phyloP scores from a whole-genome alignment of 2,113 vertebrate genomes.

The Martes martes region DNA sequence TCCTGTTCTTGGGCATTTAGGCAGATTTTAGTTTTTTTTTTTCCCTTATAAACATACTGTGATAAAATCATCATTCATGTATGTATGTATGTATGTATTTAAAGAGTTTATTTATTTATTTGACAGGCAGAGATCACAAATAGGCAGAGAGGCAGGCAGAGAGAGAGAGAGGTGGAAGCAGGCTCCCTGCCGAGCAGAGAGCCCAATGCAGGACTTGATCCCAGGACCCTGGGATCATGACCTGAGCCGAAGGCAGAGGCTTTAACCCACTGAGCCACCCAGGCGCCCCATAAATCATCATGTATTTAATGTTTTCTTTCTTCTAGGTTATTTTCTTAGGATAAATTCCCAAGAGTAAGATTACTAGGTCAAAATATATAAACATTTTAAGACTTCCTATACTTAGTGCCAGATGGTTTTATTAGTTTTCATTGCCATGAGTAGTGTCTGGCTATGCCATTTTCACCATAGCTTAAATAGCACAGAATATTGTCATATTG shows the following conservation, averaged over 20 bases:
- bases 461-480: not conserved
- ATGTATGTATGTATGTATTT: not conserved
- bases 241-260: too few relatives aligned
- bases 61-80: not conserved
- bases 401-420: not conserved
- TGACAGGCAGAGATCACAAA: too few relatives aligned
- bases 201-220: too few relatives aligned
- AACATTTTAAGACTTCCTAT: not conserved
- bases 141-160: too few relatives aligned
- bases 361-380: not conserved
- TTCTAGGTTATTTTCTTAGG: not conserved
- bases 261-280: too few relatives aligned
- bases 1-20: not conserved
- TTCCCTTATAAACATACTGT: not conserved
- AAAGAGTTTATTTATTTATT: too few relatives aligned
- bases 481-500: not conserved
- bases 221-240: too few relatives aligned
- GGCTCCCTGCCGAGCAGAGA: too few relatives aligned
- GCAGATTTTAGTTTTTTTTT: not conserved
- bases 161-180: too few relatives aligned
- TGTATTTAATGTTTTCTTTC: not conserved
- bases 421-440: not conserved
- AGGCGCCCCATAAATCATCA: not conserved
- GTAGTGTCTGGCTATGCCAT: not conserved
- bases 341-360: not conserved